A percentile compares a stretch with the other conserved stretches of the same genome.
phyloP scores from a whole-genome alignment of 2,888 invertebrate species.

The Rhingia rostrata region DNA sequence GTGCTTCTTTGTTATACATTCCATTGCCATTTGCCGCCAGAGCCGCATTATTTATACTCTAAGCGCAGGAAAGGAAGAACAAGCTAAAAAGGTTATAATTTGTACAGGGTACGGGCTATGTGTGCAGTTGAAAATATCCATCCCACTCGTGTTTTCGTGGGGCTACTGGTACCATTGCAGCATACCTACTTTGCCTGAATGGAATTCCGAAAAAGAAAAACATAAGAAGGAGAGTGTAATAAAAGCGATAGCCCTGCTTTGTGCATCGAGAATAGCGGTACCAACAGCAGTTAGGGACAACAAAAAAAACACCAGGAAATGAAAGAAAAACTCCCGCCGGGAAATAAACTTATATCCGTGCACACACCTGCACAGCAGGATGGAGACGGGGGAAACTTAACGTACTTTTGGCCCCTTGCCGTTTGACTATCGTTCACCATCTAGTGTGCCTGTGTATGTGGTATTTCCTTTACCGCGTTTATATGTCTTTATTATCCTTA shows the following conservation, averaged over 20 bases:
- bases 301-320: slow-evolving; percentile 46
- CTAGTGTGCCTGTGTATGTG: slow-evolving; percentile 49
- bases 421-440: slow-evolving; percentile 64
- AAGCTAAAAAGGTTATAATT: slow-evolving; percentile 68
- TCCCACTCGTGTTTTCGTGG: neutral
- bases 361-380: slow-evolving; percentile 62
- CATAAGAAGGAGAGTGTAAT: slow-evolving; percentile 52
- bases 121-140: neutral
- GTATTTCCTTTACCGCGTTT: slow-evolving; percentile 70
- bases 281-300: slow-evolving; percentile 6
- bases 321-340: slow-evolving; percentile 66
- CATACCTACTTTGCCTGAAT: slow-evolving; percentile 28
- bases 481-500: slow-evolving; percentile 74
- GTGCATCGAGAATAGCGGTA: slow-evolving; percentile 42
- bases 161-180: neutral
- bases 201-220: slow-evolving; percentile 18
- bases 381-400: slow-evolving; percentile 50
- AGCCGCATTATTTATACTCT: slow-evolving; percentile 47
- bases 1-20: slow-evolving; percentile 63
- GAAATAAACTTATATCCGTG: slow-evolving; percentile 70
- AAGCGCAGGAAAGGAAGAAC: slow-evolving; percentile 1
- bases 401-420: slow-evolving; percentile 38
- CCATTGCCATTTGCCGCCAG: slow-evolving; percentile 55
- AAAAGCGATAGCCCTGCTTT: slow-evolving; percentile 58
- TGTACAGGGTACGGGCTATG: slow-evolving; percentile 30